phyloP scores from a whole-genome alignment of 2,888 invertebrate species.

The Hipparchia semele region DNA sequence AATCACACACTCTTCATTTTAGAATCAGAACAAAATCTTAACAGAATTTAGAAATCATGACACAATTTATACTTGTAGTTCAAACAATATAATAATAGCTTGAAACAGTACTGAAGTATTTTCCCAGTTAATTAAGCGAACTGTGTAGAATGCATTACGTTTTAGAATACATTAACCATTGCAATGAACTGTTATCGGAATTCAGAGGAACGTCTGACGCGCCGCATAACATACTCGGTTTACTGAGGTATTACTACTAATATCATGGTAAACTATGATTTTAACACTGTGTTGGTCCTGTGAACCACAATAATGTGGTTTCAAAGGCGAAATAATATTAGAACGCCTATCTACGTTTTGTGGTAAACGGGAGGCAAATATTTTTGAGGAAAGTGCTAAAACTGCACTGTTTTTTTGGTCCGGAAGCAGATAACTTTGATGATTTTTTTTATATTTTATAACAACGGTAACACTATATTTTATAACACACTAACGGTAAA shows the following conservation, averaged over 20 bases:
- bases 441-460: no score
- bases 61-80: background rate
- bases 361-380: no score
- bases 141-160: conserved; percentile 54
- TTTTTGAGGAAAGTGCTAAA: no score
- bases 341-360: background rate
- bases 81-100: conserved; percentile 17
- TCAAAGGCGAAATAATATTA: background rate
- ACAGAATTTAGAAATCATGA: background rate
- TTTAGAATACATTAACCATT: conserved; percentile 57
- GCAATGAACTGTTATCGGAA: conserved; percentile 58
- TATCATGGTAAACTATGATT: background rate
- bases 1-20: no score
- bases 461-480: no score
- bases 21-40: no score
- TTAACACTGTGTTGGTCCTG: background rate
- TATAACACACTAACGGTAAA: no score
- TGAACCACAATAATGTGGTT: background rate
- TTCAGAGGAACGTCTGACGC: conserved; percentile 36
- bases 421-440: no score
- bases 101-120: conserved; percentile 33
- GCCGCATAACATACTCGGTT: conserved; percentile 9
- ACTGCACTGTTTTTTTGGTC: no score
- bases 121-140: conserved; percentile 53
- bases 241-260: conserved; percentile 15